Evolutionary conservation across 1,140 invertebrate species (phyloP).

Genomic region (Nasonia longicornis): DNA sequence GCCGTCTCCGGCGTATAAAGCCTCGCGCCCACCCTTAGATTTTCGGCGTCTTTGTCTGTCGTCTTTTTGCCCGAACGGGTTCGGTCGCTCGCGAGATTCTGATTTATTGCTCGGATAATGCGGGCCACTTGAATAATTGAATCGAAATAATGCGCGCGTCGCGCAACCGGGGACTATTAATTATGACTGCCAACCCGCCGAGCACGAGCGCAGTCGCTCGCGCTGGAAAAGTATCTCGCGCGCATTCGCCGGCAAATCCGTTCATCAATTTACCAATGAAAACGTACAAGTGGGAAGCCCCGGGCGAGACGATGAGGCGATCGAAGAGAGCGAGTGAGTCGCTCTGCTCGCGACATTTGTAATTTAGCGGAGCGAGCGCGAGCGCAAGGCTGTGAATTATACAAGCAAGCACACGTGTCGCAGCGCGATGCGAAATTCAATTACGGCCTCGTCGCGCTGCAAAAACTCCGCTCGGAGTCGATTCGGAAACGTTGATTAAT

Average conservation of each 20-base stretch:
- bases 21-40: slow-evolving; percentile 40
- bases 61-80: slow-evolving; percentile 24
- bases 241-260: slow-evolving; percentile 26
- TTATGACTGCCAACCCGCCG: slow-evolving; percentile 33
- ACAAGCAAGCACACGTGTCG: not conserved
- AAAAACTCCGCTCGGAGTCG: no score
- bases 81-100: slow-evolving; percentile 52
- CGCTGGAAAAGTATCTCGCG: slow-evolving; percentile 27
- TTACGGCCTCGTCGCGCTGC: not conserved
- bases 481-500: not conserved
- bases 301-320: not conserved
- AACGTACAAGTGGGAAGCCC: slow-evolving; percentile 42
- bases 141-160: slow-evolving; percentile 54
- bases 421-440: not conserved
- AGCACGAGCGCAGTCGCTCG: not conserved
- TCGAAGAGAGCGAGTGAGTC: not conserved
- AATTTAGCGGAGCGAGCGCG: no score
- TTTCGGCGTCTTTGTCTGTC: slow-evolving; percentile 42
- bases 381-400: not conserved
- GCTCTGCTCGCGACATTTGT: no score
- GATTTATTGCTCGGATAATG: slow-evolving; percentile 62
- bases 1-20: not conserved
- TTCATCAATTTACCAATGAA: slow-evolving; percentile 39
- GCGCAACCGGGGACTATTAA: slow-evolving; percentile 40
- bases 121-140: slow-evolving; percentile 61